Evolutionary conservation across 2,113 vertebrate species (phyloP).

Genomic region (Crotalus horridus): DNA sequence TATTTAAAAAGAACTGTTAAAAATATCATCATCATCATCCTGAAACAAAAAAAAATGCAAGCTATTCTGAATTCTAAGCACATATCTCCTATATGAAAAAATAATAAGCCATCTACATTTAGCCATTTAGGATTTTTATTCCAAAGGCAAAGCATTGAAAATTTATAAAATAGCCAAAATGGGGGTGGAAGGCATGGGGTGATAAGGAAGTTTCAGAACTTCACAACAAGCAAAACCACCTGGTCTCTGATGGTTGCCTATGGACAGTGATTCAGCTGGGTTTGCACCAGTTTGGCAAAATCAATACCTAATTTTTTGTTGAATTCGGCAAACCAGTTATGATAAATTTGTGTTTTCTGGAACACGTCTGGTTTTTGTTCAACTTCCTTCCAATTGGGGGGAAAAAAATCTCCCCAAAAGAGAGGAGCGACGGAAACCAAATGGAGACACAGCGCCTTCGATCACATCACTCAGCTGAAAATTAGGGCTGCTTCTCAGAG

Average conservation of each 20-base stretch:
- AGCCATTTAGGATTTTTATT: accelerated
- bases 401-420: no score
- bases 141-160: background rate
- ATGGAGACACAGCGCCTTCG: no score
- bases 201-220: background rate
- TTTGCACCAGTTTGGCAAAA: no score
- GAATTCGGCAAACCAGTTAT: no score
- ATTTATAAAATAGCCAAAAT: accelerated
- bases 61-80: background rate
- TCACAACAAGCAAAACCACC: conserved; percentile 24
- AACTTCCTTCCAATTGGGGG: no score
- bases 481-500: no score
- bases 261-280: no score
- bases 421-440: no score
- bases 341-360: no score
- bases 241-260: conserved; percentile 40
- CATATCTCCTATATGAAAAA: background rate
- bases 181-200: accelerated
- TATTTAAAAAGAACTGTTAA: background rate
- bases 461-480: no score
- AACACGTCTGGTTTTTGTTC: no score
- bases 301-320: no score
- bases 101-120: background rate
- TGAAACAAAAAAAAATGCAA: background rate
- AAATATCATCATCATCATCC: background rate